A percentile compares a stretch with the other conserved stretches of the same genome.
Conservation (phyloP, 2,113 vertebrate species). For the Psammodynastes pulverulentus region DNA sequence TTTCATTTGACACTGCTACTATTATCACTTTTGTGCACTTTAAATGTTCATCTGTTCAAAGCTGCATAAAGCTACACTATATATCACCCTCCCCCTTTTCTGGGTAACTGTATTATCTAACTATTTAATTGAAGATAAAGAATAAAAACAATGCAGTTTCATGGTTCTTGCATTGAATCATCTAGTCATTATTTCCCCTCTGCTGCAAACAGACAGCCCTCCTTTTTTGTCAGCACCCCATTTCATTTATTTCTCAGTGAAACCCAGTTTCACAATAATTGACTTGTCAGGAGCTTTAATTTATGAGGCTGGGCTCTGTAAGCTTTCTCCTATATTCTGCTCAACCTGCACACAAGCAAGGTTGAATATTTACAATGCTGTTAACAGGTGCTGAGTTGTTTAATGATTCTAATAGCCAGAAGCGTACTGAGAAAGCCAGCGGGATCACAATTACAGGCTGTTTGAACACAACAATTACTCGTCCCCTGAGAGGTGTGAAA, state of each 20-base stretch:
- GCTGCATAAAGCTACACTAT: constrained; percentile 50
- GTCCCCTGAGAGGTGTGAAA: constrained; percentile 79
- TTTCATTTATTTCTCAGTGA: constrained; percentile 84
- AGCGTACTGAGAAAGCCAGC: constrained; percentile 85
- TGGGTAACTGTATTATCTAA: constrained; percentile 62
- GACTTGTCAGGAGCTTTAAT: constrained; percentile 89
- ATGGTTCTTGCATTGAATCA: constrained; percentile 75
- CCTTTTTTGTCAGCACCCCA: constrained; percentile 78
- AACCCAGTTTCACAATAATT: constrained; percentile 83
- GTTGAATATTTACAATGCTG: constrained; percentile 98
- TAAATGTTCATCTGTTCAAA: constrained; percentile 50
- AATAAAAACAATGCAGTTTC: constrained; percentile 74
- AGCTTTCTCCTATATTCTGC: constrained; percentile 81
- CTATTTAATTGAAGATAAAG: constrained; percentile 76
- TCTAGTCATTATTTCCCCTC: constrained; percentile 74
- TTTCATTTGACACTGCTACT: background rate
- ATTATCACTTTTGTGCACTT: constrained; percentile 9
- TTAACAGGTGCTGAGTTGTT: constrained; percentile 97
- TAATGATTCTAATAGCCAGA: constrained; percentile 92
- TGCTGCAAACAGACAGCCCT: constrained; percentile 78
- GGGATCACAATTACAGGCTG: constrained; percentile 86
- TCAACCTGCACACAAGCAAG: constrained; percentile 81
- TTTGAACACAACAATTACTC: constrained; percentile 85
- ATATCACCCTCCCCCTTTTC: constrained; percentile 1
- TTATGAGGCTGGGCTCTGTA: constrained; percentile 83